Evolutionary conservation across 1,140 invertebrate genomes (phyloP), one percentile per base, ranked within the genome.

Genomic region (Plutomurus gul): DNA sequence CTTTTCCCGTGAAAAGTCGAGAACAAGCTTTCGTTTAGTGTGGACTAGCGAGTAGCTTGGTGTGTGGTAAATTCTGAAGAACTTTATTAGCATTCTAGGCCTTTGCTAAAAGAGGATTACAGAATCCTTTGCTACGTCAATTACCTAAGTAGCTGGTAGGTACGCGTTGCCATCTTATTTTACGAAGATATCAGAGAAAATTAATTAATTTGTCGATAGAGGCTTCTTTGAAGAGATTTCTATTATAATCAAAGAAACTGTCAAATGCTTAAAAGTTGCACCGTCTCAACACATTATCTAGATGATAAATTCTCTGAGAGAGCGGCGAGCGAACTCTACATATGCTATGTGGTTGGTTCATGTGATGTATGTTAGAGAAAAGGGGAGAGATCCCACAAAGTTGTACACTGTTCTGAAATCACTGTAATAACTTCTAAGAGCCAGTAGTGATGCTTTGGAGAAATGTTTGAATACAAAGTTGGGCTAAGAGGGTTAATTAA

Each of bases 31-130:
- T n/a, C n/a, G 27, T 16, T 33, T 13, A 30, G 27, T 36, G 6
- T 65, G 25, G n/a, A 25, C 18, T 60, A 13, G 18, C 49, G 27
- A 56, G 22, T 56, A 10, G 7, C 27, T 16, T 33, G 10, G 27
- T 33, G 7, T 33, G 27, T 65, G 56, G 25, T 65, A 33, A 65
- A 56, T 56, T 56, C 22, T 56, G 8, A 25, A 56, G 51, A 56
- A 65, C 56, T 65, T 65, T 65, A 65, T 65, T 65, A 65, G 56
- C 56, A 65, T 65, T 25, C 56, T 65, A 30, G 56, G 30, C 56
- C 56, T 65, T 65, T 65, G 16, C 27, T 65, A 30, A 65, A 65
- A 36, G 30, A 65, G 56, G 56, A 65, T 65, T 65, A 65, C 27
- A 65, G 30, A 33, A 33, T 36, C 56, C 56, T 33, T 65, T 65